phyloP scores from a whole-genome alignment of 2,113 vertebrate species.

The Pionites leucogaster region DNA sequence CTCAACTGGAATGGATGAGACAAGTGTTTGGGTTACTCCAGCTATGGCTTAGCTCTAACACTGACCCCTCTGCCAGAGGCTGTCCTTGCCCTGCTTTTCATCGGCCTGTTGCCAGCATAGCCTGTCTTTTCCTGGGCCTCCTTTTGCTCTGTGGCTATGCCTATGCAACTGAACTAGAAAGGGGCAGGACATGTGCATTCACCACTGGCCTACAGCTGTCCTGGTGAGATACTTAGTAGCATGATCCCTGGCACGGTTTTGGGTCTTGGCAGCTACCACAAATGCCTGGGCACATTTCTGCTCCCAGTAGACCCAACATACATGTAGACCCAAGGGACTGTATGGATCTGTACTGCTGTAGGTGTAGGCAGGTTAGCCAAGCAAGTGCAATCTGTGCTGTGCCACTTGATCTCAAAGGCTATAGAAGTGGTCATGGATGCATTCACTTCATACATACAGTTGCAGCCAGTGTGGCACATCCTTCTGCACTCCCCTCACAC shows the following conservation, averaged over 20 bases:
- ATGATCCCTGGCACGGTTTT: not conserved
- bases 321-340: not conserved
- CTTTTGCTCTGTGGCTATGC: not conserved
- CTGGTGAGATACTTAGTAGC: not conserved
- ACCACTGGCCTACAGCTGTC: not conserved
- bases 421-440: not conserved
- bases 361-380: not conserved
- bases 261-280: not conserved
- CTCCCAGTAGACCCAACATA: not conserved
- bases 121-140: not conserved
- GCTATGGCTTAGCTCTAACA: accelerated
- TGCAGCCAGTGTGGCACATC: not conserved
- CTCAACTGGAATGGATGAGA: not conserved
- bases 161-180: not conserved
- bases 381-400: not conserved
- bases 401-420: not conserved
- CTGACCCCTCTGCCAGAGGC: not conserved
- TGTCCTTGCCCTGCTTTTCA: not conserved
- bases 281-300: not conserved
- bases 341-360: not conserved
- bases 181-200: not conserved
- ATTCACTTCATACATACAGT: not conserved
- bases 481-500: not conserved
- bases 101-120: not conserved
- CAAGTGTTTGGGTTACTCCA: not conserved